These are phyloP conservation scores for Bubalus kerabau DNA, from an alignment of 2,113 vertebrate species.

Conservation along the genomic window DNA sequence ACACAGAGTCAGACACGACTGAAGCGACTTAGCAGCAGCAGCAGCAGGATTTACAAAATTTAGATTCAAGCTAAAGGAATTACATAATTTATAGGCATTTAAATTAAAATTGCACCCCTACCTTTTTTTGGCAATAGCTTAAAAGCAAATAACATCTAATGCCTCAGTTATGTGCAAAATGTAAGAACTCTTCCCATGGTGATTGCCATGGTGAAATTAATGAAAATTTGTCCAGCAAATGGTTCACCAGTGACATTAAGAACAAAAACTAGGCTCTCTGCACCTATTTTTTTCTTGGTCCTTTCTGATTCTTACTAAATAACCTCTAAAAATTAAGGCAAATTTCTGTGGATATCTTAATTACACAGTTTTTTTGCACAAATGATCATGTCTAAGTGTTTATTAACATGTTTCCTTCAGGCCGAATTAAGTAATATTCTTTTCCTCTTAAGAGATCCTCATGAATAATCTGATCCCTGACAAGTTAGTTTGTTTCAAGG, in stretches of 20 bases:
- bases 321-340: background rate
- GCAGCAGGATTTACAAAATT: slow-evolving; percentile 22
- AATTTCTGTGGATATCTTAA: background rate
- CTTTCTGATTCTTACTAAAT: background rate
- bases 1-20: no score
- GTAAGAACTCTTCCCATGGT: slow-evolving; percentile 16
- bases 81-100: background rate
- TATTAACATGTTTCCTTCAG: background rate
- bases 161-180: background rate
- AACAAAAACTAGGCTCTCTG: background rate
- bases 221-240: slow-evolving; percentile 30
- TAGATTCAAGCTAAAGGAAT: background rate
- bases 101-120: background rate
- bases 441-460: background rate
- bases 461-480: background rate
- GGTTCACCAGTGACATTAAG: background rate
- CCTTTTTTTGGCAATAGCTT: background rate
- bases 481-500: background rate
- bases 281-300: background rate
- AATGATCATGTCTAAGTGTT: background rate
- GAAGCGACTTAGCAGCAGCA: no score
- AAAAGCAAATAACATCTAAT: background rate
- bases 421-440: background rate
- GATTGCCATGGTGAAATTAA: slow-evolving; percentile 20
- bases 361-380: background rate